Conservation (phyloP, 2,113 vertebrate genomes). For the Paracanthobrama guichenoti region DNA sequence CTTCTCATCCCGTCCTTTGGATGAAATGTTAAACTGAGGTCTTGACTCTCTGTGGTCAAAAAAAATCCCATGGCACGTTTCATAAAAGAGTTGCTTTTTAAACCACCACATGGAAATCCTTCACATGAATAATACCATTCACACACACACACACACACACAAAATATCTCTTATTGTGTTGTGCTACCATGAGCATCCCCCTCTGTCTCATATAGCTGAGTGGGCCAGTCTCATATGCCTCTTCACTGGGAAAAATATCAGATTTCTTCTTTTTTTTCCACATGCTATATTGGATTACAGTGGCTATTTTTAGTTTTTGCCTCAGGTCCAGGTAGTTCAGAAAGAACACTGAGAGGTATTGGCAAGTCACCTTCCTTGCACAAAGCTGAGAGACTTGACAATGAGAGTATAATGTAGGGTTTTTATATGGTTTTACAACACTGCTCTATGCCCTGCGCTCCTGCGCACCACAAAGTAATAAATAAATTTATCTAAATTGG, state of each 20-base stretch:
- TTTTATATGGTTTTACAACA: neutral
- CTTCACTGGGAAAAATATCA: constrained; percentile 32
- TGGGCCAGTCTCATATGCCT: constrained; percentile 24
- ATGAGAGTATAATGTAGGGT: neutral
- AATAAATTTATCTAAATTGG: neutral
- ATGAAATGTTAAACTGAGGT: no score
- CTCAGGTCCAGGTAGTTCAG: constrained; percentile 31
- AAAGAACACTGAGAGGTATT: constrained; percentile 44
- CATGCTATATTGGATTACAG: constrained; percentile 33
- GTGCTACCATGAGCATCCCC: neutral
- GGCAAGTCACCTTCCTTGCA: constrained; percentile 41
- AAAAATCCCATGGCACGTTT: no score
- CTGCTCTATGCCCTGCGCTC: neutral
- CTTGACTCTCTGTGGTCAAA: no score
- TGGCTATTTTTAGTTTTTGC: constrained; percentile 47
- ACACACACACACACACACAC: neutral
- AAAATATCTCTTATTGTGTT: constrained; percentile 5
- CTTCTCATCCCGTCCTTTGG: no score
- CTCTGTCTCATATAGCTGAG: constrained; percentile 16
- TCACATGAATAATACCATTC: constrained; percentile 2
- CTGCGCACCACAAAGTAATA: neutral
- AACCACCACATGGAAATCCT: neutral
- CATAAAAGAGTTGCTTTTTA: neutral
- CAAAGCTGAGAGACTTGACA: constrained; percentile 16
- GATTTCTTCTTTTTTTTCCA: neutral